Evolutionary conservation across 2,113 vertebrate genomes (phyloP), one percentile per base, ranked within the genome.

Genomic region (Gambusia affinis): DNA sequence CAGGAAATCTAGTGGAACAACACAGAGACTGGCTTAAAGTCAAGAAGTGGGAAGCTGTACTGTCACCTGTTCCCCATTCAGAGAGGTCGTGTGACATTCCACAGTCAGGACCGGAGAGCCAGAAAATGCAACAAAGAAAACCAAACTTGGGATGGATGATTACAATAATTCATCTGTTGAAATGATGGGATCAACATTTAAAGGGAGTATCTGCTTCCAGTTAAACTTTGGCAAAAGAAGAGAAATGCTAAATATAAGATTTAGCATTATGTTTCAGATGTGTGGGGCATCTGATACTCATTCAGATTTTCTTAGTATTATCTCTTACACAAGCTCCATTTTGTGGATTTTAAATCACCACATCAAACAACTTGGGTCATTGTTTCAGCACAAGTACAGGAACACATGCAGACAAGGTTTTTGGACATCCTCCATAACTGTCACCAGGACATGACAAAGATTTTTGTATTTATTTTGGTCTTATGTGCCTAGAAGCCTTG

Each of bases 41-140:
- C 75, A 69, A 76, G 82, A 78, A 65, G 82, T 60, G 28, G 54
- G 17, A 42, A 79, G 76, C 14, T 63, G 62, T 28, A 51, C 22
- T 74, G 73, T 88, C 89, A 89, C 87, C 85, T 88, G 84, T 80
- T 89, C 83, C 73, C 29, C 73, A 78, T 87, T 73, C 47, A 87
- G 84, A 91, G 75, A 75, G 74, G 80, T 63, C 73, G 89, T 89
- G 89, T 12, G 78, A 90, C 81, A 90, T 94, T 92, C 91, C 90
- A 74, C 42, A n/a, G 67, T 22, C 27, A 7, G 65, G 70, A 87
- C 83, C 24, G 76, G 66, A 82, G 73, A 82, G 44, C 44, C 24
- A 31, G 57, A 54, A 10, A 60, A 76, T 69, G 51, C 44, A 65
- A 72, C 4, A 24, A 22, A 67, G 35, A n/a, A 65, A 73, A 62